Evolutionary conservation across 2,113 vertebrate genomes (phyloP).

Genomic region (Ctenodactylus gundi): DNA sequence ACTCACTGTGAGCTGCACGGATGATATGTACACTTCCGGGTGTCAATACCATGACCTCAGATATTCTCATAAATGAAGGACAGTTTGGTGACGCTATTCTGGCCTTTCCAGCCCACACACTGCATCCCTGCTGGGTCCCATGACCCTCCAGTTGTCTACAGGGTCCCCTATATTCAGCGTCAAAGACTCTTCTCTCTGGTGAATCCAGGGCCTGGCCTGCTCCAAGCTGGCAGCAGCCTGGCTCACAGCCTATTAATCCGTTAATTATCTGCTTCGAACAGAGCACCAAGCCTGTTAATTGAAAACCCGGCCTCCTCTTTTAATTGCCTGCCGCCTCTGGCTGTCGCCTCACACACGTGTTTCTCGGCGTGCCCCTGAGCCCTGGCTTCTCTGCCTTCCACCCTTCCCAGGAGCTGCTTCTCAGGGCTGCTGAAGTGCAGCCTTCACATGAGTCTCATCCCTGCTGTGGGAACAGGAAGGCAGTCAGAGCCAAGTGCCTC

Average conservation of each 20-base stretch:
- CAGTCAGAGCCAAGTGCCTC: neutral
- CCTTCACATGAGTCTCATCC: neutral
- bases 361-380: rapidly evolving
- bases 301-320: constrained; percentile 61
- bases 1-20: neutral
- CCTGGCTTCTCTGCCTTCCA: neutral
- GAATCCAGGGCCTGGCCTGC: neutral
- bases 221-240: neutral
- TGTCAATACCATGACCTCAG: neutral
- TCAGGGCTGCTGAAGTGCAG: neutral
- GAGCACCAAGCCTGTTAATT: constrained; percentile 27
- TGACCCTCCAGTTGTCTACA: neutral
- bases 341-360: neutral
- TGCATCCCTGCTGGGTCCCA: neutral
- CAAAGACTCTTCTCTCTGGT: neutral
- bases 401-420: neutral
- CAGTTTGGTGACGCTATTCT: neutral
- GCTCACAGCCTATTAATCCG: neutral
- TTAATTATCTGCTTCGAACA: constrained; percentile 39
- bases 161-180: neutral
- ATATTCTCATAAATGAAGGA: neutral
- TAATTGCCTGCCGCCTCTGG: constrained; percentile 22
- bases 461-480: neutral
- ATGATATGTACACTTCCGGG: neutral
- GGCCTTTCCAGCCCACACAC: neutral